Evolutionary conservation across 2,797 vertebrate species (phyloP).

Genomic region (Ptychobarbus kaznakovi): DNA sequence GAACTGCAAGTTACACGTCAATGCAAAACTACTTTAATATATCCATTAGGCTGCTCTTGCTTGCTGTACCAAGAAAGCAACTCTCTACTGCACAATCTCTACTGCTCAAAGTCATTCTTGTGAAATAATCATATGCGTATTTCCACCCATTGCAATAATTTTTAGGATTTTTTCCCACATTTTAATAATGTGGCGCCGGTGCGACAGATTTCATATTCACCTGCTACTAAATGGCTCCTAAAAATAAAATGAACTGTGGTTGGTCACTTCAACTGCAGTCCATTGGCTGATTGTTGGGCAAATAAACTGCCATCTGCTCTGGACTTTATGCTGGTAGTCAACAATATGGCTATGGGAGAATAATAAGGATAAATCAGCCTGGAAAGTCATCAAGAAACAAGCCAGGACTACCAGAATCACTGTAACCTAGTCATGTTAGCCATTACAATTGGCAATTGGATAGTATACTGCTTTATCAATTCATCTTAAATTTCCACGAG

Average conservation of each 20-base stretch:
- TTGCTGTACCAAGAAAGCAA: background rate
- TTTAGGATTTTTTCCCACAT: background rate
- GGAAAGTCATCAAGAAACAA: background rate
- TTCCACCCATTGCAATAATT: background rate
- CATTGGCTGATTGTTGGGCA: background rate
- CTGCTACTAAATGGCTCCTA: background rate
- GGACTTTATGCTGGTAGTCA: background rate
- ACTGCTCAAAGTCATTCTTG: too few species aligned
- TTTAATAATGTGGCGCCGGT: background rate
- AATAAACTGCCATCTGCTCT: constrained; percentile 2
- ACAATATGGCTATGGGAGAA: background rate
- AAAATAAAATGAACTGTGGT: background rate
- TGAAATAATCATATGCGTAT: background rate
- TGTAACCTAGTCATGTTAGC: background rate
- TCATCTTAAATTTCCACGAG: background rate
- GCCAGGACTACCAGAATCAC: background rate
- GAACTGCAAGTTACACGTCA: background rate
- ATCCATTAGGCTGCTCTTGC: background rate
- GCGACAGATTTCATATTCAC: background rate
- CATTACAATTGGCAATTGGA: background rate
- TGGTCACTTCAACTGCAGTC: background rate
- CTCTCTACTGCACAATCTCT: background rate
- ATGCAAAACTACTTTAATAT: background rate
- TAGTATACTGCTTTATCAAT: background rate
- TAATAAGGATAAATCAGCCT: background rate